These are phyloP conservation scores for Hydropsyche tenuis DNA, from an alignment of 1,140 invertebrate species.

Conservation along the genomic window DNA sequence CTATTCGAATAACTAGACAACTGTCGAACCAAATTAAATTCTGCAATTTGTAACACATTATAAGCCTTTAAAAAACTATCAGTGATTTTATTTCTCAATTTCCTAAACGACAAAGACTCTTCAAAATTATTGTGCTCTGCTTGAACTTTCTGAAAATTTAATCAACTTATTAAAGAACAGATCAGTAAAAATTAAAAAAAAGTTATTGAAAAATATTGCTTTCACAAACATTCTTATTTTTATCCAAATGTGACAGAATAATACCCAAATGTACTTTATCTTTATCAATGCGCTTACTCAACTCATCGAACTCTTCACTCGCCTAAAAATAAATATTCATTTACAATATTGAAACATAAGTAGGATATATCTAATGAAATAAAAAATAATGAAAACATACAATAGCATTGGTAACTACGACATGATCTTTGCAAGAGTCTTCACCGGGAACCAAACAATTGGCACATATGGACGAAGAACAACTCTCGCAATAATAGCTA, in stretches of 20 bases:
- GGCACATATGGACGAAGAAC: slow-evolving; percentile 56
- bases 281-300: too few relatives aligned
- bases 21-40: background rate
- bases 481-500: slow-evolving; percentile 59
- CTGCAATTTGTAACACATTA: background rate
- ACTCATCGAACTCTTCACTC: too few relatives aligned
- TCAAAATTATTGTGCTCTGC: too few relatives aligned
- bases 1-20: background rate
- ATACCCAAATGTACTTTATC: too few relatives aligned
- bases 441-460: slow-evolving; percentile 57
- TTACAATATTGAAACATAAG: too few relatives aligned
- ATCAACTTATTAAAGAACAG: too few relatives aligned
- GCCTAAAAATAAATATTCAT: too few relatives aligned
- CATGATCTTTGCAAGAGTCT: slow-evolving; percentile 58
- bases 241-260: background rate
- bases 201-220: background rate
- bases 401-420: slow-evolving; percentile 54
- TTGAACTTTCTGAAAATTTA: too few relatives aligned
- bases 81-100: too few relatives aligned
- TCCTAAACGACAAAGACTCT: too few relatives aligned
- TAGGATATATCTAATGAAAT: too few relatives aligned
- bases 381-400: slow-evolving; percentile 3
- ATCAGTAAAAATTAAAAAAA: too few relatives aligned
- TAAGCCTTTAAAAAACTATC: background rate
- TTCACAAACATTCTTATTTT: background rate